Evolutionary conservation across 2,888 invertebrate genomes (phyloP).

Genomic region (Phlogophora meticulosa): DNA sequence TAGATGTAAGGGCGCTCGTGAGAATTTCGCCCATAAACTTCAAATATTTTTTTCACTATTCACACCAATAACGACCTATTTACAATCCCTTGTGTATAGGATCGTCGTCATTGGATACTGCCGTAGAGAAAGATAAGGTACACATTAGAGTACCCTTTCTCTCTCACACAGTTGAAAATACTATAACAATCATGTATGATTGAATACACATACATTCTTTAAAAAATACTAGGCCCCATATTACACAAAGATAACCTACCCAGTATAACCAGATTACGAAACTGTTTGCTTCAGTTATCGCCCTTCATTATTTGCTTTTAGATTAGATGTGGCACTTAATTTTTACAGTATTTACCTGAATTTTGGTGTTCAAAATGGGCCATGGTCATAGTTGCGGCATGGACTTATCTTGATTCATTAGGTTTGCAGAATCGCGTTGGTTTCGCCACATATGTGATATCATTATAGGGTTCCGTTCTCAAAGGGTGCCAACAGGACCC

Average conservation of each 20-base stretch:
- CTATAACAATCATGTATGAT: slow-evolving; percentile 18
- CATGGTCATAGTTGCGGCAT: slow-evolving; percentile 78
- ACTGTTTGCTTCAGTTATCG: slow-evolving; percentile 83
- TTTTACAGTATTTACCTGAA: slow-evolving; percentile 71
- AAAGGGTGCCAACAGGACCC: too few species aligned
- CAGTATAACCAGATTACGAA: slow-evolving; percentile 75
- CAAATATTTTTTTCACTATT: not conserved
- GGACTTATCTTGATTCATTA: slow-evolving; percentile 67
- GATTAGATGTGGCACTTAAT: slow-evolving; percentile 83
- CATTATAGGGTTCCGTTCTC: too few species aligned
- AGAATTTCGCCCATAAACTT: too few species aligned
- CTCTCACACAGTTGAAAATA: not conserved
- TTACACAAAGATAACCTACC: slow-evolving; percentile 36
- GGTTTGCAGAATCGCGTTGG: slow-evolving; percentile 57
- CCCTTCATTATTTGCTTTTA: slow-evolving; percentile 84
- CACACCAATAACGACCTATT: too few species aligned
- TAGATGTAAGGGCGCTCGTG: too few species aligned
- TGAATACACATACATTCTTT: slow-evolving; percentile 15
- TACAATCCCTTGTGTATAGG: not conserved
- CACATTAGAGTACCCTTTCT: too few species aligned
- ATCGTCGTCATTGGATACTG: too few species aligned
- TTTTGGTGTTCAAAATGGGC: slow-evolving; percentile 74
- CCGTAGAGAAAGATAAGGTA: too few species aligned
- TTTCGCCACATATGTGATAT: slow-evolving; percentile 24
- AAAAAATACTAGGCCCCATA: slow-evolving; percentile 37